Evolutionary conservation across 1,140 invertebrate species (phyloP).

Genomic region (Rhizoglyphus robini): DNA sequence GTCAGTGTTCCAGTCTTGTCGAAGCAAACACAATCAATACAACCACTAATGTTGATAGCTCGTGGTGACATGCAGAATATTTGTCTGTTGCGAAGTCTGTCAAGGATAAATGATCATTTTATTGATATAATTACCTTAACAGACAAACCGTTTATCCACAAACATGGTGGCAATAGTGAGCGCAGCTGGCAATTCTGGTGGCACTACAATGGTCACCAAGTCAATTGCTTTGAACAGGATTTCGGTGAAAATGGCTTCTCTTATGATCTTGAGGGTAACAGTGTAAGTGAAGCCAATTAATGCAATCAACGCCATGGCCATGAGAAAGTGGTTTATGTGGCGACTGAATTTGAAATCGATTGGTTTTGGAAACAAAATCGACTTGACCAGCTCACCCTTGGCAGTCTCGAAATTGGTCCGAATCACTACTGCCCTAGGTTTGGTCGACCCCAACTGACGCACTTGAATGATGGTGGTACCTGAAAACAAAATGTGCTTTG

Average conservation of each 20-base stretch:
- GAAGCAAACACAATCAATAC: constrained; percentile 82
- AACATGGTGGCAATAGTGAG: constrained; percentile 79
- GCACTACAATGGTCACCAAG: constrained; percentile 85
- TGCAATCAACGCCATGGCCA: constrained; percentile 33
- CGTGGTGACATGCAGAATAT: constrained; percentile 84
- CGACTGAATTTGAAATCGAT: constrained; percentile 46
- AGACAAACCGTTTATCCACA: constrained; percentile 47
- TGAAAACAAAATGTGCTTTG: constrained; percentile 75
- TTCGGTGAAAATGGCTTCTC: constrained; percentile 26
- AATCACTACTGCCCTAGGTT: constrained; percentile 40
- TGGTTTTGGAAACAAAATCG: constrained; percentile 46
- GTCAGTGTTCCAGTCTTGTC: constrained; percentile 94
- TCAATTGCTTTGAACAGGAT: constrained; percentile 51
- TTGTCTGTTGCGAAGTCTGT: constrained; percentile 55
- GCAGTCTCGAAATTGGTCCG: constrained; percentile 43
- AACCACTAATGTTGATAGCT: constrained; percentile 79
- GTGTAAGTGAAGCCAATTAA: constrained; percentile 33
- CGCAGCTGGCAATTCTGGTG: constrained; percentile 79
- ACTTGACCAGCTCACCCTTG: constrained; percentile 46
- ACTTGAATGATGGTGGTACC: constrained; percentile 93
- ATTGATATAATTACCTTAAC: background rate
- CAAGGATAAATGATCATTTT: background rate
- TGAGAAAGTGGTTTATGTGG: constrained; percentile 43
- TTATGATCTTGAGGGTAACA: constrained; percentile 27
- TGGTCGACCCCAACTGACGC: constrained; percentile 44